phyloP scores from a whole-genome alignment of 2,113 vertebrate genomes.

The Mus pahari region DNA sequence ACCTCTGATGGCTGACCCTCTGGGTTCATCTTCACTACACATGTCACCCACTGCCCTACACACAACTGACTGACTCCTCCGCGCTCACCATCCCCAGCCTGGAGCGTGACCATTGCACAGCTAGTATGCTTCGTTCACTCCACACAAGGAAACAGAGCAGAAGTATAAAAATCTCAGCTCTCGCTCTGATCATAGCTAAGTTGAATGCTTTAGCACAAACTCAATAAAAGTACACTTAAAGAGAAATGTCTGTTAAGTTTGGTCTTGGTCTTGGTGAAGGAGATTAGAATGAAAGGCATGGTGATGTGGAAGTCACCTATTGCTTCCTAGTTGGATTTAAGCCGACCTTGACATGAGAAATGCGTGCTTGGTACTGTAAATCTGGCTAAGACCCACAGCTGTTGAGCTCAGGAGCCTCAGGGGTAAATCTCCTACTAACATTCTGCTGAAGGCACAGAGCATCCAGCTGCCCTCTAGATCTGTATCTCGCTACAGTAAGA shows the following conservation, averaged over 20 bases:
- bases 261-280: neutral
- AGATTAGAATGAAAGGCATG: conserved; percentile 1
- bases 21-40: neutral
- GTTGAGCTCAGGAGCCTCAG: neutral
- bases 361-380: too few species aligned
- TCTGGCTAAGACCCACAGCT: neutral
- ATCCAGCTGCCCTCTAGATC: neutral
- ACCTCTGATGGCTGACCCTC: neutral
- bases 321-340: neutral
- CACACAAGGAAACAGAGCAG: neutral
- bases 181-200: conserved; percentile 20
- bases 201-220: conserved; percentile 38
- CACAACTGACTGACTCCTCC: neutral
- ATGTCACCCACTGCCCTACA: neutral
- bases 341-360: neutral
- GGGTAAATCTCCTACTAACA: neutral
- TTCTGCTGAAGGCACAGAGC: neutral
- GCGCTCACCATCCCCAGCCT: neutral
- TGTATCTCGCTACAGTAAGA: neutral
- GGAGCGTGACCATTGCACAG: neutral
- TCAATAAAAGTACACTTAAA: conserved; percentile 10
- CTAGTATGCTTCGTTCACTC: neutral
- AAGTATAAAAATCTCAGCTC: conserved; percentile 32
- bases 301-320: neutral
- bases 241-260: conserved; percentile 29